Base-by-base conservation (phyloP, 23 tunicate species). In the Ascidia mentula region DNA sequence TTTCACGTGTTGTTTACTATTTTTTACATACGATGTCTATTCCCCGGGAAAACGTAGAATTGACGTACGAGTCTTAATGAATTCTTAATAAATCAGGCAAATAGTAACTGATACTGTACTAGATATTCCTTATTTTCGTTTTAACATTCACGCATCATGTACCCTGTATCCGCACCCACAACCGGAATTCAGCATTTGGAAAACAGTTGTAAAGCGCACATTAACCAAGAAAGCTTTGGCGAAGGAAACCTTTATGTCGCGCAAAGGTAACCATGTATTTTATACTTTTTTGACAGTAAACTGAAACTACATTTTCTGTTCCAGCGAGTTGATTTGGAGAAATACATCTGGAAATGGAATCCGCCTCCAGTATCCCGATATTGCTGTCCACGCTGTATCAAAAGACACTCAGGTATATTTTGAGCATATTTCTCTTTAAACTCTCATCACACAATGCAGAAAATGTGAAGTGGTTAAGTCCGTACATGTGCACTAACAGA, bases 311-410 rank as follows among this genome's bases (percentile, higher is more conserved):
- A n/a, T 15, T 9, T 42, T 53, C 24, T 6, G 12, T 70, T 70
- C 32, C 13, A 70, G 74, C 22, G 36, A 60, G 20, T 37, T 82
- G 0, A 53, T 74, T 53, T 82, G 87, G 87, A 77, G 60, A 45
- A 82, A 82, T 75, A 8, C 36, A 22, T 78, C 73, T 28, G 45
- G 73, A 40, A 77, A 77, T 5, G 89, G 89, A 3, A 28, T 85
- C 28, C 32, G 75, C 24, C 45, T 89, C 33, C 80, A 75, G 36
- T 89, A 89, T 74, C 78, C 75, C 26, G 88, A 89, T 34, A 83
- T 89, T 38, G 95, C 95, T 8, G 87, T 89, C 0, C 95, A 89
- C 79, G 95, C 95, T 28, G 40, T 89, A 32, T 89, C 95, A 0
- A 89, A 73, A 40, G 95, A 89, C 73, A 46, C 65, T 1, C 88